Base-by-base conservation (phyloP, 2,888 invertebrate genomes). In the Liopterus haemorrhoidalis region DNA sequence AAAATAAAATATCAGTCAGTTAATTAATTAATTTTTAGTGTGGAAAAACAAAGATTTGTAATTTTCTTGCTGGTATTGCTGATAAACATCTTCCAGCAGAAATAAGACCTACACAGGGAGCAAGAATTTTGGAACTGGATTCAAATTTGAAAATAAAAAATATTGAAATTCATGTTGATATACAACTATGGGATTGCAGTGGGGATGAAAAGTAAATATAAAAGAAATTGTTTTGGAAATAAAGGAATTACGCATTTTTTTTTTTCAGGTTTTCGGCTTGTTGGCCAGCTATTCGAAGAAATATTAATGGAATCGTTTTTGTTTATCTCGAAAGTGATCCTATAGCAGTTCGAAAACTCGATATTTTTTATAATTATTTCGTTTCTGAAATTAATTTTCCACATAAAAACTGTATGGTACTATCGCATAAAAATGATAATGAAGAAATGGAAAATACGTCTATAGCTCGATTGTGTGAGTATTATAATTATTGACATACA, bases 291-390 rank as follows among this genome's bases (percentile, higher is more conserved):
- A 56, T 54, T 48, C 51, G 59, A 8, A 58, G 56, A 46, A 52
- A 57, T 39, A 50, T 53, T 2, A 54, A 60, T 44, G 60, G 60
- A 2, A 53, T 60, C 6, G 56, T 60, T 4, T 60, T 60, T 42
- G 54, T 59, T 22, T 56, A 58, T 41, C 52, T 56, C 8, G 48
- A 52, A 28, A 52, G 54, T 36, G 57, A 59, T 38, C 55, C 55
- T 38, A 45, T 47, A 19, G 54, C 56, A 9, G 52, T 45, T 9
- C 54, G 56, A 44, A 58, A 57, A 41, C 41, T 60, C 41, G 60
- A 60, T 38, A 48, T 56, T 32, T 54, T 58, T 53, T 58, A 59
- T 21, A 59, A 60, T 51, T 60, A 59, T 42, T 60, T 59, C 41
- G 55, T 60, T 5, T 53, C 53, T 5, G 58, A 59, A 33, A 50